Conservation (phyloP, 1,140 invertebrate species). For the Nasonia giraulti region DNA sequence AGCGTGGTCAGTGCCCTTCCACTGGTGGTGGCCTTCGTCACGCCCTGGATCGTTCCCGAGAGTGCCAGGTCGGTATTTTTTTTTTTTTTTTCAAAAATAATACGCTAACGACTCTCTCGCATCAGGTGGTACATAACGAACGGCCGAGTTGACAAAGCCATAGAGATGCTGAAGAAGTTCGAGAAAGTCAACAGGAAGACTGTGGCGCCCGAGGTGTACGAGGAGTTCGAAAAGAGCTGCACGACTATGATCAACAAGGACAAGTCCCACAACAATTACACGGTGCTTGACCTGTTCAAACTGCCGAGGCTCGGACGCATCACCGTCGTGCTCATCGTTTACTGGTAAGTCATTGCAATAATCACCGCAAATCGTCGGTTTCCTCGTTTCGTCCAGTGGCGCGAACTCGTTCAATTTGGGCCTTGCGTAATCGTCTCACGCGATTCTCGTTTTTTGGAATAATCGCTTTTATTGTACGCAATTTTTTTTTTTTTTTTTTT, state of each 20-base stretch:
- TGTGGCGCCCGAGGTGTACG: constrained; percentile 82
- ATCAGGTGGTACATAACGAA: constrained; percentile 84
- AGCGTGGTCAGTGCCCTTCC: constrained; percentile 84
- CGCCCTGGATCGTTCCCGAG: constrained; percentile 86
- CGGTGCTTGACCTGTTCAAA: constrained; percentile 86
- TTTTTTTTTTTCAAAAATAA: constrained; percentile 5
- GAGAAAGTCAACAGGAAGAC: constrained; percentile 85
- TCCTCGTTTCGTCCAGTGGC: too few relatives aligned
- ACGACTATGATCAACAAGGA: constrained; percentile 79
- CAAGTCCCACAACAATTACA: constrained; percentile 80
- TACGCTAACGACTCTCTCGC: not conserved
- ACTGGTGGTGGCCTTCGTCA: constrained; percentile 80
- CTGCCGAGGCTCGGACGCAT: constrained; percentile 83
- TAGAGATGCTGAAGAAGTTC: constrained; percentile 86
- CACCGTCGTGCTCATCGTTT: constrained; percentile 83
- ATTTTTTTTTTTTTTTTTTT: too few relatives aligned
- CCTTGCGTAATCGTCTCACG: too few relatives aligned
- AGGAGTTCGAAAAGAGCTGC: constrained; percentile 83
- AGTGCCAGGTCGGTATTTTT: constrained; percentile 79
- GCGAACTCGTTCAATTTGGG: too few relatives aligned
- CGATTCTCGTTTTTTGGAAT: too few relatives aligned
- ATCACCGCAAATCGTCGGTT: too few relatives aligned
- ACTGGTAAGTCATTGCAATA: constrained; percentile 77
- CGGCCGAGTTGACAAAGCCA: constrained; percentile 85
- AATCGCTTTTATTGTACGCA: not conserved